A percentile compares a stretch with the other conserved stretches of the same genome.
These are phyloP conservation scores for Onychomys arenicola DNA, from an alignment of 2,797 vertebrate genomes.

Conservation along the genomic window DNA sequence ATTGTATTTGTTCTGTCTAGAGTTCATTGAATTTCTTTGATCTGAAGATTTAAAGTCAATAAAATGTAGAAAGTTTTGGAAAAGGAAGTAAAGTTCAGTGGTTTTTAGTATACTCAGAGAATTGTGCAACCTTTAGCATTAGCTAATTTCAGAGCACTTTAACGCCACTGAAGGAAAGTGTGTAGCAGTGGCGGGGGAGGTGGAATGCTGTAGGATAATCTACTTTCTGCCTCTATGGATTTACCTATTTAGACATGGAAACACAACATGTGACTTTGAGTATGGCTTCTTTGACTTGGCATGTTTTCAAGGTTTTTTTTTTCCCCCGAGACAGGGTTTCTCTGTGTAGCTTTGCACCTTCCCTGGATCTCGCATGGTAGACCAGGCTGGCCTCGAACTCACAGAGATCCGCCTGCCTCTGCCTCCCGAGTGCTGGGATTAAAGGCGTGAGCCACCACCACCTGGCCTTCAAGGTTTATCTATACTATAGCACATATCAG, in stretches of 20 bases:
- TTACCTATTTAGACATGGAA: neutral
- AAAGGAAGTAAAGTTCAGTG: neutral
- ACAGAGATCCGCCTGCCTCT: too few species aligned
- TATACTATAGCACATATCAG: neutral
- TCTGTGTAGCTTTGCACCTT: too few species aligned
- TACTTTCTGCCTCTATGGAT: neutral
- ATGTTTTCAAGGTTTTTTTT: neutral
- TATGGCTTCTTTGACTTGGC: neutral
- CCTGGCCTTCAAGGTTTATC: neutral
- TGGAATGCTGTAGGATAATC: neutral
- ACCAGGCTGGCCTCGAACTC: too few species aligned
- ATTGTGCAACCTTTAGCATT: neutral
- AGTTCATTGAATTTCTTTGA: neutral
- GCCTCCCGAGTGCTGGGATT: too few species aligned
- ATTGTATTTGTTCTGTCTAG: neutral
- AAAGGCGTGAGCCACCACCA: too few species aligned
- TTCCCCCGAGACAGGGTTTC: too few species aligned
- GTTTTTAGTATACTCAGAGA: conserved; percentile 42
- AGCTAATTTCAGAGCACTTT: conserved; percentile 46
- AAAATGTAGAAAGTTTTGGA: neutral
- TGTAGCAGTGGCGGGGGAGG: neutral
- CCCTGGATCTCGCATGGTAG: too few species aligned
- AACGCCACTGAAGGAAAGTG: neutral
- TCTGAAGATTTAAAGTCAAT: neutral
- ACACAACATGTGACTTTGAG: neutral